Base-by-base conservation (phyloP, 1,140 invertebrate genomes). In the Sarcophaga bullata region DNA sequence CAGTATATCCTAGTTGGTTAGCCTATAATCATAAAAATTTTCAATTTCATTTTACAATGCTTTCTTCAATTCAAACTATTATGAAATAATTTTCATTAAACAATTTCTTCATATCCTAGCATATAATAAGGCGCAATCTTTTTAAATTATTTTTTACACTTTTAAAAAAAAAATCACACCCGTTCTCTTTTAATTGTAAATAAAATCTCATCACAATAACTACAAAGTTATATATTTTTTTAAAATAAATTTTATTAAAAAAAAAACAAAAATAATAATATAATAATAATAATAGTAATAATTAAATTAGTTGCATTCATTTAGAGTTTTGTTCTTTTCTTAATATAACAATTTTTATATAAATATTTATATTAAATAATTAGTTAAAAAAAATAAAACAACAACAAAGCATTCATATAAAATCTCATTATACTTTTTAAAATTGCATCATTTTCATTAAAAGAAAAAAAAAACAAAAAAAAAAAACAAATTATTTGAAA, bases 251-350 rank as follows among this genome's bases (percentile, higher is more conserved):
- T 68, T 37, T 37, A 37, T 37, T 2, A 37, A 37, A 37, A 37
- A 37, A 37, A 37, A 37, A 37, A 52, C 19, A n/a, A n/a, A n/a
- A n/a, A n/a, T n/a, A n/a, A n/a, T n/a, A n/a, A n/a, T n/a, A n/a
- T n/a, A n/a, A n/a, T 13, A 58, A 58, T 58, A 15, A 58, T 58
- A 58, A 37, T 17, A 68, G 19, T 19, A 68, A 19, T 68, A 25
- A 9, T 19, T 68, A 25, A 68, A 68, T 68, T 68, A 68, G 62
- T 19, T 68, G 62, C 62, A 68, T 68, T 68, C 62, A 68, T 68
- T 62, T 68, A 68, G 62, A 68, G 17, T 68, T 68, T 68, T 52
- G 25, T 37, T 37, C 62, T 68, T 68, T 68, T 68, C 17, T 68
- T 19, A 25, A 68, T 37, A 37, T 37, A 37, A 37, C 25, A 37